Evolutionary conservation across 2,113 vertebrate genomes (phyloP).

Genomic region (Hemibagrus wyckioides): DNA sequence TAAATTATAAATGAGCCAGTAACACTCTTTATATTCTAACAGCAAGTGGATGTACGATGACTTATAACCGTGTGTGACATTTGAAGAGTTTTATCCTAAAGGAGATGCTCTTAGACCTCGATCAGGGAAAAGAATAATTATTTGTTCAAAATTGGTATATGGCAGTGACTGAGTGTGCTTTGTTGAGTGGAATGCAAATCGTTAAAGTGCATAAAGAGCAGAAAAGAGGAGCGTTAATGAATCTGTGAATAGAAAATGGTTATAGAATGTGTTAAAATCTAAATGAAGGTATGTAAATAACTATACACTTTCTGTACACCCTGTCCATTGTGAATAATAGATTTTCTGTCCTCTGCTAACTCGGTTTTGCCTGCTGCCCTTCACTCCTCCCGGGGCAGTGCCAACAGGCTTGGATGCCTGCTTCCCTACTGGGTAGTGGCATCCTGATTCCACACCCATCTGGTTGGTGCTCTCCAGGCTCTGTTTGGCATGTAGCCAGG

Average conservation of each 20-base stretch:
- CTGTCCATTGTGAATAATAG: neutral
- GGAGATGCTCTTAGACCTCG: neutral
- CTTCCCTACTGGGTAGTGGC: conserved; percentile 29
- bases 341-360: conserved; percentile 13
- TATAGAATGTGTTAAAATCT: neutral
- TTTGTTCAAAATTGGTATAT: neutral
- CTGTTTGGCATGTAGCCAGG: conserved; percentile 38
- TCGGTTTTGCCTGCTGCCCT: conserved; percentile 26
- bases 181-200: neutral
- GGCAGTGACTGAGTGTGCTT: neutral
- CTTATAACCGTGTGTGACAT: neutral
- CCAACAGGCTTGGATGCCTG: conserved; percentile 24
- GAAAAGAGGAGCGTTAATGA: neutral
- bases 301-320: neutral
- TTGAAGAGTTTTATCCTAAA: neutral
- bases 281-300: neutral
- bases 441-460: conserved; percentile 52
- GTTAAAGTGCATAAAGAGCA: neutral
- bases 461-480: conserved; percentile 44
- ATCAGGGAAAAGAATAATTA: neutral
- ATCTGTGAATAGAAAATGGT: neutral
- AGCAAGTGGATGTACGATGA: neutral
- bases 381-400: conserved; percentile 26
- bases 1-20: neutral
- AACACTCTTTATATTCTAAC: neutral